A percentile compares a stretch with the other conserved stretches of the same genome.
phyloP scores from a whole-genome alignment of 1,140 invertebrate species.

The Holotrichia oblita region DNA sequence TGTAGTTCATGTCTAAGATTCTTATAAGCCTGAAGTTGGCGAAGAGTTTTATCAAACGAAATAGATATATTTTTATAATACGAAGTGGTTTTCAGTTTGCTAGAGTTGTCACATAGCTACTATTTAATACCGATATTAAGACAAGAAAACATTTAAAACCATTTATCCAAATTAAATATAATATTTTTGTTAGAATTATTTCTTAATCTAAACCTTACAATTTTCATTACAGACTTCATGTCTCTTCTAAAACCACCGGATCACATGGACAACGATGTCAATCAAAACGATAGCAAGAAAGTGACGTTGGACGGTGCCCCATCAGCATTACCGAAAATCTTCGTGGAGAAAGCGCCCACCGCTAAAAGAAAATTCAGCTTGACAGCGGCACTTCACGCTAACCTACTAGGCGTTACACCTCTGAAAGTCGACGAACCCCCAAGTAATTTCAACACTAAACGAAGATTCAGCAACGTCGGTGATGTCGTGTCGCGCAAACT shows the following conservation, averaged over 20 bases:
- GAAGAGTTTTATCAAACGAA: constrained; percentile 11
- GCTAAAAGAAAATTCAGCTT: constrained; percentile 66
- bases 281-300: constrained; percentile 2
- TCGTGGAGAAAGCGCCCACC: neutral
- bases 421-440: constrained; percentile 38
- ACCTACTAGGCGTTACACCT: constrained; percentile 47
- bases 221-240: neutral
- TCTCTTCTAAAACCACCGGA: constrained; percentile 5
- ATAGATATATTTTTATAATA: no score
- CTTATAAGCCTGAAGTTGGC: constrained; percentile 1
- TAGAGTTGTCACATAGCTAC: no score
- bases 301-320: neutral
- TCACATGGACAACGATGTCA: constrained; percentile 8
- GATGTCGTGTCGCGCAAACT: constrained; percentile 75
- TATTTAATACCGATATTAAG: no score
- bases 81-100: no score
- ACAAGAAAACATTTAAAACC: no score
- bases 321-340: constrained; percentile 2
- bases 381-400: constrained; percentile 61
- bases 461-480: constrained; percentile 75
- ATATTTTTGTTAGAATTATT: no score
- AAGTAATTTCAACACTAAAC: constrained; percentile 50
- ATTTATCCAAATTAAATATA: no score
- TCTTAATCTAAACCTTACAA: no score
- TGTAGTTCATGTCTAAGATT: neutral